Conservation (phyloP, 2,113 vertebrate species). For the Suncus etruscus region DNA sequence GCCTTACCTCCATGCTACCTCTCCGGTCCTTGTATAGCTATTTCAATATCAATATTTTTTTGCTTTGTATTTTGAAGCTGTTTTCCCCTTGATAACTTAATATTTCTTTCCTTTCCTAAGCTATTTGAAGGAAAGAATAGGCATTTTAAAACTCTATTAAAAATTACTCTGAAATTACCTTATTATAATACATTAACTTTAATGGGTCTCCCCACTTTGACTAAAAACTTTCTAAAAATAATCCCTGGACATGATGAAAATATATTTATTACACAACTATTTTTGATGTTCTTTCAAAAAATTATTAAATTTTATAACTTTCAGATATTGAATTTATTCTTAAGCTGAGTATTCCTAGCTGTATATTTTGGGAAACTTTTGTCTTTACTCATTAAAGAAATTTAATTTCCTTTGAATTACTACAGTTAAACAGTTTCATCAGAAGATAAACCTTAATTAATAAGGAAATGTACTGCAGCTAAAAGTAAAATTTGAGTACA, state of each 20-base stretch:
- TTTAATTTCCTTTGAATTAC: slow-evolving; percentile 66
- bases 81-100: neutral
- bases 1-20: too few relatives aligned
- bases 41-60: neutral
- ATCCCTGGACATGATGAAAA: slow-evolving; percentile 51
- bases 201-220: slow-evolving; percentile 57
- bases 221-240: slow-evolving; percentile 52
- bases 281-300: slow-evolving; percentile 65
- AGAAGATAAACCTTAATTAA: slow-evolving; percentile 68
- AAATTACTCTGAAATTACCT: slow-evolving; percentile 14
- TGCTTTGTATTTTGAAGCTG: neutral
- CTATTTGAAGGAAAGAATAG: slow-evolving; percentile 12
- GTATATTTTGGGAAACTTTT: slow-evolving; percentile 57
- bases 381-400: slow-evolving; percentile 51
- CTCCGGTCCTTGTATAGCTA: too few relatives aligned
- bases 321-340: slow-evolving; percentile 59
- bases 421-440: slow-evolving; percentile 66
- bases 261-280: slow-evolving; percentile 38
- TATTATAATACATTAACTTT: slow-evolving; percentile 50
- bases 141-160: slow-evolving; percentile 31
- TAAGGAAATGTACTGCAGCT: slow-evolving; percentile 28
- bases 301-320: slow-evolving; percentile 70
- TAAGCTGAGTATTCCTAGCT: slow-evolving; percentile 51
- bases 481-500: slow-evolving; percentile 24
- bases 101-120: neutral